A percentile compares a stretch with the other conserved stretches of the same genome.
These are phyloP conservation scores for Circaetus cinerascens DNA, from an alignment of 2,113 vertebrate species.

Conservation along the genomic window DNA sequence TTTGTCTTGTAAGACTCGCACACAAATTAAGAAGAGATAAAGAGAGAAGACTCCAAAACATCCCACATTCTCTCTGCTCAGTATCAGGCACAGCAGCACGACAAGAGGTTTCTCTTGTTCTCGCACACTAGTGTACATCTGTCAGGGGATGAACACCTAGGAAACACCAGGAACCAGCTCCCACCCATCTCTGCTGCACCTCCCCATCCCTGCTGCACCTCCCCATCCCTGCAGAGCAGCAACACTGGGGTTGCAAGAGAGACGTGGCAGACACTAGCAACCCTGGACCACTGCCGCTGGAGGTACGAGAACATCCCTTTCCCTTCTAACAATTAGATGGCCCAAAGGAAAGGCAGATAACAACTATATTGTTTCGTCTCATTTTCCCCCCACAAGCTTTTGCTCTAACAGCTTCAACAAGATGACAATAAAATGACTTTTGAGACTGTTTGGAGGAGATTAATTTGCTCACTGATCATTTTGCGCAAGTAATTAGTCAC, in stretches of 20 bases:
- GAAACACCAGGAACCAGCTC: background rate
- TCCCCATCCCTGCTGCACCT: too few relatives aligned
- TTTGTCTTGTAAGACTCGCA: background rate
- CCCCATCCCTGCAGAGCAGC: background rate
- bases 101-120: background rate
- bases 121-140: fast-evolving
- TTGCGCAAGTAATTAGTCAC: background rate
- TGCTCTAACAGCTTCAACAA: background rate
- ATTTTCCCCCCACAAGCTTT: background rate
- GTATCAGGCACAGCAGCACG: background rate
- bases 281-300: fast-evolving
- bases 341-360: background rate
- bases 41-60: background rate
- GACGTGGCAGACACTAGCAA: fast-evolving
- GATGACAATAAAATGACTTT: background rate
- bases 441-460: background rate
- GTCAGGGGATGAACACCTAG: too few relatives aligned
- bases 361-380: background rate
- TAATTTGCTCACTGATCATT: background rate
- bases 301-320: too few relatives aligned
- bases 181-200: background rate
- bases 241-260: fast-evolving
- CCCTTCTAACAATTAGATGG: fast-evolving
- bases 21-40: fast-evolving
- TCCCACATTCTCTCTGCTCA: background rate